Conservation (phyloP, 2,888 invertebrate genomes). For the Andrena chrysosceles region DNA sequence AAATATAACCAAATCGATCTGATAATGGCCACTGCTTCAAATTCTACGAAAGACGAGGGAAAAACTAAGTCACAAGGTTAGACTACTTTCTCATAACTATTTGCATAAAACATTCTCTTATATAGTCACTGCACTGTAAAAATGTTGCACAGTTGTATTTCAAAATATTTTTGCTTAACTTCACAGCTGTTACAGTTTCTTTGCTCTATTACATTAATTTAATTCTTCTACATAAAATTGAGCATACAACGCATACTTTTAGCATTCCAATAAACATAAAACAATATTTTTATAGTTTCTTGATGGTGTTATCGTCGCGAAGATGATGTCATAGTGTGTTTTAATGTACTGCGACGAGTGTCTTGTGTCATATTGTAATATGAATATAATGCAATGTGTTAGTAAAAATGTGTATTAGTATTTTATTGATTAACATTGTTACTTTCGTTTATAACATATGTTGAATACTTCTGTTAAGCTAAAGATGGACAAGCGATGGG, state of each 20-base stretch:
- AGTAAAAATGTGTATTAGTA: not conserved
- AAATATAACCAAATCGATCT: not conserved
- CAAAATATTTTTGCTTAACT: not conserved
- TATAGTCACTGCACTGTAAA: not conserved
- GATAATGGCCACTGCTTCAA: constrained; percentile 40
- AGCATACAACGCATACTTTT: not conserved
- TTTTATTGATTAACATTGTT: not conserved
- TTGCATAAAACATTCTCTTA: not conserved
- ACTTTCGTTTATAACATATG: not conserved
- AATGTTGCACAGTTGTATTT: not conserved
- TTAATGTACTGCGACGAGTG: not conserved
- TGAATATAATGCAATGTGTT: too few relatives aligned
- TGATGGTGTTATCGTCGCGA: not conserved
- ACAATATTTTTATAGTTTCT: not conserved
- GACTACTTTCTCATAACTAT: constrained; percentile 3
- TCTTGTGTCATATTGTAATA: not conserved
- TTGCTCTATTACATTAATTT: not conserved
- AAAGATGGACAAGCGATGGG: constrained; percentile 74
- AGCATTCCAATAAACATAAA: not conserved
- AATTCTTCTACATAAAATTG: not conserved
- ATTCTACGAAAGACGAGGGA: constrained; percentile 15
- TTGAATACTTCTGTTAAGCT: constrained; percentile 22
- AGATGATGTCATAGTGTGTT: not conserved
- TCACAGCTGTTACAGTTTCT: not conserved
- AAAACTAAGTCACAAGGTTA: constrained; percentile 52